A percentile compares a stretch with the other conserved stretches of the same genome.
Conservation (phyloP, 2,888 invertebrate genomes). For the Sericinus montela region DNA sequence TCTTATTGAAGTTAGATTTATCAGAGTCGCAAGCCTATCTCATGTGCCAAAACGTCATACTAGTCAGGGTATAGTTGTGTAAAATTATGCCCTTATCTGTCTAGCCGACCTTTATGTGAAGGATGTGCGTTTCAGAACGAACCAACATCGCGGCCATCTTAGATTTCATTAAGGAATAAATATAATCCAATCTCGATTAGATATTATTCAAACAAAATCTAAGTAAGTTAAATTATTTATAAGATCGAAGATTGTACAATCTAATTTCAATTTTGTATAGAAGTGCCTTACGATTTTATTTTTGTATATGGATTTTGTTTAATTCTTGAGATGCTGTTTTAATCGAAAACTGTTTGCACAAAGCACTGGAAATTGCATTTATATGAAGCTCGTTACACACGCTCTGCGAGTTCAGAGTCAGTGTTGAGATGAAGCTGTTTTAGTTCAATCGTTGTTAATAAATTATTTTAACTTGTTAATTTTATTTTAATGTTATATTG, state of each 20-base stretch:
- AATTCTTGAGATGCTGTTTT: conserved; percentile 34
- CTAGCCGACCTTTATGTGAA: conserved; percentile 30
- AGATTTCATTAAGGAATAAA: conserved; percentile 40
- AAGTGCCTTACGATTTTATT: conserved; percentile 78
- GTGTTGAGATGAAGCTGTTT: conserved; percentile 36
- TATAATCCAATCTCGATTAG: conserved; percentile 38
- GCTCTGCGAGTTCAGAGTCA: conserved; percentile 49
- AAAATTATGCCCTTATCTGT: conserved; percentile 40
- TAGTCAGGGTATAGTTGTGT: conserved; percentile 68
- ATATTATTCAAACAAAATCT: conserved; percentile 46
- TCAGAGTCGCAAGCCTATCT: conserved; percentile 60
- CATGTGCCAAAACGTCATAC: conserved; percentile 62
- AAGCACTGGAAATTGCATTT: conserved; percentile 72
- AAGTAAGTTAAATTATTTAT: conserved; percentile 47
- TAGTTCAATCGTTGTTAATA: conserved; percentile 44
- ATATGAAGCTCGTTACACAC: conserved; percentile 45
- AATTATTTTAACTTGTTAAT: conserved; percentile 28
- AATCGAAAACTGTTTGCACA: conserved; percentile 36
- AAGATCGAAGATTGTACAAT: conserved; percentile 51
- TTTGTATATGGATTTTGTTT: conserved; percentile 56
- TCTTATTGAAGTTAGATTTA: conserved; percentile 36
- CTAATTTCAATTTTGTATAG: conserved; percentile 67
- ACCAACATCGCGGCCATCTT: conserved; percentile 27
- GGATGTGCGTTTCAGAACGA: conserved; percentile 22
- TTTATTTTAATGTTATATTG: conserved; percentile 23